phyloP scores from a whole-genome alignment of 1,140 invertebrate species.

The Ericerus pela region DNA sequence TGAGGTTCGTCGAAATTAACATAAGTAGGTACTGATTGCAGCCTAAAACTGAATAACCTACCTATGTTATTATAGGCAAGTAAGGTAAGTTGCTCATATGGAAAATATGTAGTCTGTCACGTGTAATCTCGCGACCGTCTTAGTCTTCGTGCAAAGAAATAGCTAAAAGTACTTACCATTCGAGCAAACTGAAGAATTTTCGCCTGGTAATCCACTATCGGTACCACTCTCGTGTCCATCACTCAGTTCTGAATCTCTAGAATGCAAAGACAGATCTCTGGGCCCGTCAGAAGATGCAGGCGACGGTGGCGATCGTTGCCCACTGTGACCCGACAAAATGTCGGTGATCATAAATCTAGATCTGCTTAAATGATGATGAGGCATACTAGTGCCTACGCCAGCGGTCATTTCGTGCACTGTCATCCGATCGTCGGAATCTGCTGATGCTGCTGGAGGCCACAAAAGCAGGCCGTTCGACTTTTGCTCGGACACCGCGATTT shows the following conservation, averaged over 20 bases:
- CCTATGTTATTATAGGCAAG: too few relatives aligned
- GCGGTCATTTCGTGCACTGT: constrained; percentile 23
- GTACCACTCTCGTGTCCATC: constrained; percentile 28
- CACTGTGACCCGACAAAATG: constrained; percentile 24
- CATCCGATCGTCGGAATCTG: constrained; percentile 16
- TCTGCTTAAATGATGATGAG: constrained; percentile 20
- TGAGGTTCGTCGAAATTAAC: too few relatives aligned
- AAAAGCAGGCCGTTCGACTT: constrained; percentile 3
- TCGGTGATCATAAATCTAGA: constrained; percentile 31
- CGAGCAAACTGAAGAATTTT: constrained; percentile 28
- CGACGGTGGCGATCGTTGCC: constrained; percentile 21
- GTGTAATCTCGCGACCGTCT: neutral
- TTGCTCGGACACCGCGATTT: constrained; percentile 9
- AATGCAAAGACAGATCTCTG: constrained; percentile 25
- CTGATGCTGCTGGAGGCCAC: neutral
- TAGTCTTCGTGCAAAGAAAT: neutral
- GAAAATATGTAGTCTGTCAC: too few relatives aligned
- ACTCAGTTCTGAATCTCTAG: constrained; percentile 23
- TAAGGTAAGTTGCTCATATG: too few relatives aligned
- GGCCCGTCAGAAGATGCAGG: constrained; percentile 23
- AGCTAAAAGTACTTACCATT: constrained; percentile 27
- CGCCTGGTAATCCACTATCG: constrained; percentile 26
- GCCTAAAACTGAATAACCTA: too few relatives aligned
- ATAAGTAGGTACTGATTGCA: too few relatives aligned
- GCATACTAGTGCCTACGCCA: constrained; percentile 20